Evolutionary conservation across 2,888 invertebrate species (phyloP).

Genomic region (Morpho helenor): DNA sequence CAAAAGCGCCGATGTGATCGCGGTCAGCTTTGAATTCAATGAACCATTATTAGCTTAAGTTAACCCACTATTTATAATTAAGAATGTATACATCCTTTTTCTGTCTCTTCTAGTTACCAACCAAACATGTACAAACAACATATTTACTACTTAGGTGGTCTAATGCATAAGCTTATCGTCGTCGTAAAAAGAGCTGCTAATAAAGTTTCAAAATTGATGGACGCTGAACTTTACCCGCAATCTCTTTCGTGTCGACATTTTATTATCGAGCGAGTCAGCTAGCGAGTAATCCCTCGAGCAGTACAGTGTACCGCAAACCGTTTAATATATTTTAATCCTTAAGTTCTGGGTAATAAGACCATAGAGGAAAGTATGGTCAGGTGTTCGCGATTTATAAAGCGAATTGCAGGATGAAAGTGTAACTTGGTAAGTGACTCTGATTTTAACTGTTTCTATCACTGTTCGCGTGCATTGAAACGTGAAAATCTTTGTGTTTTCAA

Average conservation of each 20-base stretch:
- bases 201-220: not conserved
- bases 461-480: not conserved
- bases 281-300: constrained; percentile 62
- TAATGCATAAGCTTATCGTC: too few species aligned
- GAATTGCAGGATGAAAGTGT: constrained; percentile 10
- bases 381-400: constrained; percentile 11
- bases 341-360: constrained; percentile 3
- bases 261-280: constrained; percentile 70
- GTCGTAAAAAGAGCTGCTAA: not conserved
- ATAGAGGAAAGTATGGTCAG: not conserved
- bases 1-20: too few species aligned
- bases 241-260: constrained; percentile 73
- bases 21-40: too few species aligned
- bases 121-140: too few species aligned
- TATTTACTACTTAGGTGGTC: too few species aligned
- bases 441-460: constrained; percentile 3
- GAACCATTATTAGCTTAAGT: too few species aligned
- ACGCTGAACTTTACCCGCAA: constrained; percentile 42
- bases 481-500: not conserved
- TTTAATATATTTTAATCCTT: constrained; percentile 8
- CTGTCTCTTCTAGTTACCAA: too few species aligned
- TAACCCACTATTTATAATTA: too few species aligned
- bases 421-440: constrained; percentile 6
- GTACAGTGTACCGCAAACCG: constrained; percentile 56
- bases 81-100: too few species aligned